A percentile compares a stretch with the other conserved stretches of the same genome.
phyloP scores from a whole-genome alignment of 2,888 invertebrate genomes.

The Dermolepida albohirtum region DNA sequence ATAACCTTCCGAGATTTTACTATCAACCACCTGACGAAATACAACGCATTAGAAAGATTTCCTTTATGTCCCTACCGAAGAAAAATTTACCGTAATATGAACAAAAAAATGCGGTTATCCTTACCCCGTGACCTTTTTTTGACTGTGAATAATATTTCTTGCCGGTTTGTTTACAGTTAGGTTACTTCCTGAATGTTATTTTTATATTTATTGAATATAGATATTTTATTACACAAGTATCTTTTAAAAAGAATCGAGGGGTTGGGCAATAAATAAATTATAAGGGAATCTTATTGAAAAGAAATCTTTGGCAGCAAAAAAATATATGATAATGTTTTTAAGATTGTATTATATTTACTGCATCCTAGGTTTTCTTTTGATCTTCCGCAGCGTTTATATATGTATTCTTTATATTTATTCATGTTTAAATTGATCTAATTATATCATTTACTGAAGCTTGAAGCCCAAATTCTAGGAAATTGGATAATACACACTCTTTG shows the following conservation, averaged over 20 bases:
- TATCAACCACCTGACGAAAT: slow-evolving; percentile 50
- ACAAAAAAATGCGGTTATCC: slow-evolving; percentile 48
- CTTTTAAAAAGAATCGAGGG: slow-evolving; percentile 9
- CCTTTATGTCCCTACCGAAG: too few species aligned
- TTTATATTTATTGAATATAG: slow-evolving; percentile 19
- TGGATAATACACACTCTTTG: too few species aligned
- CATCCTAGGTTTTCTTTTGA: slow-evolving; percentile 19
- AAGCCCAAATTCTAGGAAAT: too few species aligned
- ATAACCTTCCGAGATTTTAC: slow-evolving; percentile 44
- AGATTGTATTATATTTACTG: slow-evolving; percentile 5
- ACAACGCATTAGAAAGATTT: slow-evolving; percentile 1
- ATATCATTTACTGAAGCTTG: too few species aligned
- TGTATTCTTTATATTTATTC: background rate
- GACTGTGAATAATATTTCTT: slow-evolving; percentile 42
- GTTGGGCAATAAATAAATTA: slow-evolving; percentile 13
- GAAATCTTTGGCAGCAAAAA: slow-evolving; percentile 23
- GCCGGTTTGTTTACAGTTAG: slow-evolving; percentile 48
- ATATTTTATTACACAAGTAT: slow-evolving; percentile 5
- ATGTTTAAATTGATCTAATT: too few species aligned
- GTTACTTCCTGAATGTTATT: slow-evolving; percentile 23
- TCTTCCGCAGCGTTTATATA: background rate
- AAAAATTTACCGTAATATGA: slow-evolving; percentile 46
- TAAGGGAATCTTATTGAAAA: slow-evolving; percentile 27
- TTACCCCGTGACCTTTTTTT: slow-evolving; percentile 51
- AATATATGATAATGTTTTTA: slow-evolving; percentile 32